phyloP scores from a whole-genome alignment of 2,888 invertebrate species.

The Zonitis immaculata region DNA sequence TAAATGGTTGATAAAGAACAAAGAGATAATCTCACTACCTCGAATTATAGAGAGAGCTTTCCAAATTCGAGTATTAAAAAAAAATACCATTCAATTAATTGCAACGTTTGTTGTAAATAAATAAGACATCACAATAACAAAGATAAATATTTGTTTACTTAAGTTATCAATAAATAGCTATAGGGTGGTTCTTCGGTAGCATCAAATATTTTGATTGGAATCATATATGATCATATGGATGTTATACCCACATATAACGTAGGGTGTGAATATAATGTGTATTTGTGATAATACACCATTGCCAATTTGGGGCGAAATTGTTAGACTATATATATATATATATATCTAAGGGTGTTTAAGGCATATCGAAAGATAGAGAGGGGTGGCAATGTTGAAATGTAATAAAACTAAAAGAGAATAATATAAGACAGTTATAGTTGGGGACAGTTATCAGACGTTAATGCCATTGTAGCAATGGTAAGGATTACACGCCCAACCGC shows the following conservation, averaged over 20 bases:
- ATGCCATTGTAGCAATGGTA: conserved; percentile 35
- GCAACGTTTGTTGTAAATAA: too few relatives aligned
- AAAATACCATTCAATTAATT: too few relatives aligned
- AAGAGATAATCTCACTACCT: too few relatives aligned
- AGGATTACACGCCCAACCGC: conserved; percentile 38
- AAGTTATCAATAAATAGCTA: background rate
- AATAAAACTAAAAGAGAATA: conserved; percentile 27
- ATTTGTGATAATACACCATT: background rate
- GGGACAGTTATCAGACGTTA: conserved; percentile 35
- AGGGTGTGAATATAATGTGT: conserved; percentile 1
- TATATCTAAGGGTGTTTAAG: too few relatives aligned
- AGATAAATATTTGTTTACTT: background rate
- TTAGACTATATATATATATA: too few relatives aligned
- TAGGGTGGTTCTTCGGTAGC: background rate
- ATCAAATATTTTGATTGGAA: conserved; percentile 2
- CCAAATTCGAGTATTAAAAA: too few relatives aligned
- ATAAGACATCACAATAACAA: too few relatives aligned
- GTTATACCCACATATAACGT: background rate
- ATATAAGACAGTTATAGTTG: conserved; percentile 21
- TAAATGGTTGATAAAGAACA: background rate
- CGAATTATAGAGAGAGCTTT: background rate
- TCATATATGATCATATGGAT: conserved; percentile 3
- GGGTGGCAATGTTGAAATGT: conserved; percentile 10
- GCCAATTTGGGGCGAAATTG: background rate
- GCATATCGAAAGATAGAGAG: too few relatives aligned